Base-by-base conservation (phyloP, 2,113 vertebrate genomes). In the Scalopus aquaticus region DNA sequence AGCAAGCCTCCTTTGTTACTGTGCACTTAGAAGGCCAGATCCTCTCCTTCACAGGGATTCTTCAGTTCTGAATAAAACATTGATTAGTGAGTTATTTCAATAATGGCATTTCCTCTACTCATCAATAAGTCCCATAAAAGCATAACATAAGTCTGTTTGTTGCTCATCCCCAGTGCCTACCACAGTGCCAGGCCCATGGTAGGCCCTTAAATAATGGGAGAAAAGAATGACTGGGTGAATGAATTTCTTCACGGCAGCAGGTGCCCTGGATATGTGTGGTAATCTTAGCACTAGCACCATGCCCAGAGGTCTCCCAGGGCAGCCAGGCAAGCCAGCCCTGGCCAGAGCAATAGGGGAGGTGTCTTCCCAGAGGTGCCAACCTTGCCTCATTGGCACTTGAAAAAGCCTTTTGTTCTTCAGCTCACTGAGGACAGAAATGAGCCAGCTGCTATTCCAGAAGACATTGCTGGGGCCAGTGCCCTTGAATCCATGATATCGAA, bases 401-500 rank as follows among this genome's bases (percentile, higher is more conserved):
- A 51, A 95, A 9, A 15, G 5, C 44, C 32, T 74, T 88, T 94
- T 64, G 32, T 94, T 74, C 92, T 95, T 96, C 54, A 58, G 54
- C 95, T 95, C 96, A 74, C 46, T n/a, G 88, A 95, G 73, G 88
- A 78, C 90, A 95, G n/a, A 84, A 96, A 82, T 94, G 88, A 96
- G 91, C 70, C 51, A 78, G 69, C 46, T 67, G 46, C 92, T 17
- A 28, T 88, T 93, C 93, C 77, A 88, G 90, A 78, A 79, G 80
- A 78, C 85, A 93, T 62, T 94, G 90, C 92, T 88, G 49, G 97
- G 98, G 97, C 97, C 97, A 69, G 56, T 91, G 97, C 92, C 97
- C 97, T 86, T 82, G 95, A 94, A 91, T 91, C 93, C 87, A 70
- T 60, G 89, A 98, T 98, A 98, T 97, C 98, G 98, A 98, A 98